phyloP scores from a whole-genome alignment of 2,113 vertebrate genomes.

The Ochotona curzoniae region DNA sequence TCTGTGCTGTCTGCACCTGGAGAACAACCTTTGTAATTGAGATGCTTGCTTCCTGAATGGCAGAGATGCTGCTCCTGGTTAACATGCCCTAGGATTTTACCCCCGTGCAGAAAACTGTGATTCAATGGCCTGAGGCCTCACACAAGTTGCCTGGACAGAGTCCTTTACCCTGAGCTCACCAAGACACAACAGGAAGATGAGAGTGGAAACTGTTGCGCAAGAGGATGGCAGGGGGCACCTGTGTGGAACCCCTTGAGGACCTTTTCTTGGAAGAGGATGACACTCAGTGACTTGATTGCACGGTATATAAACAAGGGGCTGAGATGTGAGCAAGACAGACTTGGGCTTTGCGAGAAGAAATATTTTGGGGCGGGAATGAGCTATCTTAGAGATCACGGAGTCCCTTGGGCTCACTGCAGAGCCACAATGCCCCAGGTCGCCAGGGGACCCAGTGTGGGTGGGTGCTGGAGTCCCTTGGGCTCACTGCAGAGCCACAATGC shows the following conservation, averaged over 20 bases:
- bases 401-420: not conserved
- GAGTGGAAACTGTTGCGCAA: not conserved
- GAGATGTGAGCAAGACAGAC: not conserved
- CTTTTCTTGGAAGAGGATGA: not conserved
- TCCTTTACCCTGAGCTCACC: not conserved
- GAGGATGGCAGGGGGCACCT: not conserved
- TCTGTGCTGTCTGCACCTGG: too few species aligned
- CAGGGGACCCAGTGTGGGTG: not conserved
- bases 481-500: not conserved
- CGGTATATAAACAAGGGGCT: not conserved
- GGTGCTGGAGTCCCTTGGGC: not conserved
- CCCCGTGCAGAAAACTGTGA: not conserved
- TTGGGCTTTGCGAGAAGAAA: not conserved
- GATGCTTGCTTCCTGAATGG: slow-evolving; percentile 7
- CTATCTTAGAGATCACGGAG: not conserved
- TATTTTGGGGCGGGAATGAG: not conserved
- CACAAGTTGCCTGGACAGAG: not conserved
- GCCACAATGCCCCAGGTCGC: accelerated
- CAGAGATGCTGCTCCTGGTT: not conserved
- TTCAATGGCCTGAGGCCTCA: not conserved
- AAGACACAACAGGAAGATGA: not conserved
- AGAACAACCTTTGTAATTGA: not conserved
- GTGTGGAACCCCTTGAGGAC: not conserved
- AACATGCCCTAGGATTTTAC: not conserved
- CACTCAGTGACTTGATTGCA: not conserved